Conservation (phyloP, 2,888 invertebrate genomes). For the Pammene aurita region DNA sequence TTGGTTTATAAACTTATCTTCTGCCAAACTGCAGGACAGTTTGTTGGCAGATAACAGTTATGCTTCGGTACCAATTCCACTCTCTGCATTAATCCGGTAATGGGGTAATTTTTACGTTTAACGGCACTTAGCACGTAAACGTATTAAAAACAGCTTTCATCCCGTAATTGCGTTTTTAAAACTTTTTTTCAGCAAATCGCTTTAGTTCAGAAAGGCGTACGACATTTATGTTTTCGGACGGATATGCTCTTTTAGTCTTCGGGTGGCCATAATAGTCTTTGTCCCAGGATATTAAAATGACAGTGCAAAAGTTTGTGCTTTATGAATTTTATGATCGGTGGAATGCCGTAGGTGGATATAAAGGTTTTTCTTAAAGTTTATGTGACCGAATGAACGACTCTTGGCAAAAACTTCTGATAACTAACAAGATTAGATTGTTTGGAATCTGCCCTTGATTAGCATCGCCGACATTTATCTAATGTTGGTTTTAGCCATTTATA, state of each 20-base stretch:
- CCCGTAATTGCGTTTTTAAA: conserved; percentile 38
- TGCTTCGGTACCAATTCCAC: conserved; percentile 4
- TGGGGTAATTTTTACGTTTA: conserved; percentile 33
- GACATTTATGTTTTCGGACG: no score
- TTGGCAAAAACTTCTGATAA: neutral
- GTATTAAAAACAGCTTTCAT: conserved; percentile 39
- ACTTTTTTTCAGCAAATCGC: neutral
- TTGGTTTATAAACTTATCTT: no score
- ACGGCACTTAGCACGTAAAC: conserved; percentile 30
- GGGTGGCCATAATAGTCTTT: conserved; percentile 9
- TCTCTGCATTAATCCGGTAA: conserved; percentile 30
- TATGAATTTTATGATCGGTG: conserved; percentile 1
- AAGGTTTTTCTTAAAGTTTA: conserved; percentile 5
- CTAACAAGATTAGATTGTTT: neutral
- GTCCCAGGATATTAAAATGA: conserved; percentile 36
- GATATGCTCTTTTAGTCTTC: neutral
- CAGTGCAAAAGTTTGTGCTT: conserved; percentile 37
- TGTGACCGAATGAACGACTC: no score
- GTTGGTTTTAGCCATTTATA: conserved; percentile 17
- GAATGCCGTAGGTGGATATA: conserved; percentile 15
- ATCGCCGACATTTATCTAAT: neutral
- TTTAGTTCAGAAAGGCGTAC: no score
- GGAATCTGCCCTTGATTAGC: neutral
- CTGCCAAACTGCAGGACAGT: no score
- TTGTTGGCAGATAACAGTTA: no score